Evolutionary conservation across 2,797 vertebrate species (phyloP).

Genomic region (Bovichtus diacanthus): DNA sequence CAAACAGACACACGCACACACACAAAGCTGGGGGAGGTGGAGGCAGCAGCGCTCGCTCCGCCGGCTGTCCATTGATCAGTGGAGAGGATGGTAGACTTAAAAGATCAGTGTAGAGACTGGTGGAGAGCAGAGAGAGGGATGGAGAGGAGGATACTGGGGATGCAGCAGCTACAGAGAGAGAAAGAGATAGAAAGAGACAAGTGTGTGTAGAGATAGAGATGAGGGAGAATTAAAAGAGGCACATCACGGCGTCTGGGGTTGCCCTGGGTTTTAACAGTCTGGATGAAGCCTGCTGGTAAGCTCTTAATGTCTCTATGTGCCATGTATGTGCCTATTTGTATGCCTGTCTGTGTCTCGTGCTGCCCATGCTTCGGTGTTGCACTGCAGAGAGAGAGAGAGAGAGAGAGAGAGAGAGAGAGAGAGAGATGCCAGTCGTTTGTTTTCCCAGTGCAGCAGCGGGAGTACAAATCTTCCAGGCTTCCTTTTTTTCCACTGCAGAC

Average conservation of each 20-base stretch:
- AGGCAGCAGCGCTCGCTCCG: slow-evolving; percentile 73
- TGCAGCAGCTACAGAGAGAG: slow-evolving; percentile 1
- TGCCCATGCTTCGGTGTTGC: slow-evolving; percentile 58
- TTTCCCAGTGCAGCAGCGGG: slow-evolving; percentile 58
- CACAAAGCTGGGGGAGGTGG: slow-evolving; percentile 72
- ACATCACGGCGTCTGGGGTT: slow-evolving; percentile 54
- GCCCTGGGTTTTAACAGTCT: slow-evolving; percentile 57
- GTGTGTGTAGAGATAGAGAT: slow-evolving; percentile 34
- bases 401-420: slow-evolving; percentile 30
- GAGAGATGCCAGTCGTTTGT: slow-evolving; percentile 44
- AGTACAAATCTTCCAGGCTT: slow-evolving; percentile 58
- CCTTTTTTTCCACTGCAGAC: slow-evolving; percentile 71
- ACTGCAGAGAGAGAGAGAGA: slow-evolving; percentile 58
- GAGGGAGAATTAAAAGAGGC: slow-evolving; percentile 53
- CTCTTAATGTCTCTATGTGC: slow-evolving; percentile 53
- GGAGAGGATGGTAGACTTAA: slow-evolving; percentile 77
- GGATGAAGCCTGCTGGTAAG: slow-evolving; percentile 75
- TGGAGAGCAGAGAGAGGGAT: slow-evolving; percentile 63
- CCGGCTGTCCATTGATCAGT: slow-evolving; percentile 79
- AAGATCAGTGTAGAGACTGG: slow-evolving; percentile 73
- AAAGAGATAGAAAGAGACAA: slow-evolving; percentile 19
- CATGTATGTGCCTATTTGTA: slow-evolving; percentile 52
- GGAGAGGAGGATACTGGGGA: slow-evolving; percentile 37
- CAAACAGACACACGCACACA: slow-evolving; percentile 24
- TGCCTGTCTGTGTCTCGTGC: slow-evolving; percentile 55